Percentiles rank a stretch among this genome's conserved stretches.
Evolutionary conservation across 37 sponge, comb jelly and placozoan species (phyloP).

Genomic region (Spongia lamella): DNA sequence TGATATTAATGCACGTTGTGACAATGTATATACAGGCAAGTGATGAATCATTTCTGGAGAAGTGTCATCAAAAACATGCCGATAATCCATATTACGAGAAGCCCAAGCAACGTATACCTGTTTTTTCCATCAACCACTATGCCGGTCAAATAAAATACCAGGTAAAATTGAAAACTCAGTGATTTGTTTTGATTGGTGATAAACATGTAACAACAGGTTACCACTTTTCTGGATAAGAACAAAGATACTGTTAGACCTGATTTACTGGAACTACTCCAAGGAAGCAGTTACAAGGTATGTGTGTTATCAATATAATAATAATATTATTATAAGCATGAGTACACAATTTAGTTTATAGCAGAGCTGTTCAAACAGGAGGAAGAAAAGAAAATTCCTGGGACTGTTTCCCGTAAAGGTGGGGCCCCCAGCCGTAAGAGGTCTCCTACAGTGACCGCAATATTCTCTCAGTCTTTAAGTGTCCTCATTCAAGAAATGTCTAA

Average conservation of each 20-base stretch:
- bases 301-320: too few species aligned
- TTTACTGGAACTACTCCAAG: slow-evolving; percentile 64
- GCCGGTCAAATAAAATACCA: slow-evolving; percentile 81
- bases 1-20: too few species aligned
- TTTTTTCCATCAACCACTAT: slow-evolving; percentile 82
- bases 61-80: slow-evolving; percentile 70
- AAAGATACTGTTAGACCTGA: slow-evolving; percentile 67
- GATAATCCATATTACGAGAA: slow-evolving; percentile 69
- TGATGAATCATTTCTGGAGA: slow-evolving; percentile 78
- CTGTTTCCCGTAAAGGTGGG: neutral
- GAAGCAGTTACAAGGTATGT: slow-evolving; percentile 54
- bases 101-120: slow-evolving; percentile 51
- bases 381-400: too few species aligned
- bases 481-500: slow-evolving; percentile 63
- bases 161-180: slow-evolving; percentile 7
- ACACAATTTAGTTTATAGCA: too few species aligned
- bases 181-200: neutral
- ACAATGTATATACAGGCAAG: slow-evolving; percentile 27
- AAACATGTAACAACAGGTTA: slow-evolving; percentile 27
- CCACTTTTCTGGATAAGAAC: slow-evolving; percentile 83
- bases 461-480: slow-evolving; percentile 51
- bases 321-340: slow-evolving; percentile 6
- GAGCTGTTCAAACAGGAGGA: too few species aligned
- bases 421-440: slow-evolving; percentile 52
- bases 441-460: slow-evolving; percentile 76